Evolutionary conservation across 2,888 invertebrate genomes (phyloP), one percentile per base, ranked within the genome.

Genomic region (Drosophila maculinotata): DNA sequence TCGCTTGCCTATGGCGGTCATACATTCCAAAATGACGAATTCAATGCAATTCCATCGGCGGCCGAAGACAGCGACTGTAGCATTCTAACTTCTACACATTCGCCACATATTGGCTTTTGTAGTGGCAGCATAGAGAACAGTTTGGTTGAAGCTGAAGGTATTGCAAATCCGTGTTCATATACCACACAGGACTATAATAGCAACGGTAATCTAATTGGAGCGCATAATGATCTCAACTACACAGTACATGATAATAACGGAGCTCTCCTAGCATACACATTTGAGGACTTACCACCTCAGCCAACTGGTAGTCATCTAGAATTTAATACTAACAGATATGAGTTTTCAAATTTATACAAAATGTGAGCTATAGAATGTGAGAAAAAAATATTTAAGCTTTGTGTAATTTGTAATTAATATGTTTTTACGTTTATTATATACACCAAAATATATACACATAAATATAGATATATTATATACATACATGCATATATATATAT

Each of bases 221-320:
- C 78, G 71, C 70, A 79, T 59, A 90, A 76, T 79, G 87, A 89
- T 88, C 87, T 89, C 82, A 90, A 80, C 76, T 89, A 80, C 69
- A 64, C 78, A 62, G 75, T 74, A 73, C 81, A 77, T 74, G 88
- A 90, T 72, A 87, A 80, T 60, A 87, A 88, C 69, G 85, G 89
- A 69, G 75, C 88, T 64, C 84, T 89, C 52, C 76, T 89, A 72
- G 84, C 82, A 67, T 83, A 83, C 54, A 82, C 87, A 39, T 75
- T 77, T 56, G 90, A 90, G 70, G 90, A 89, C 56, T 58, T 84
- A 66, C 88, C 87, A 69, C 85, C 82, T 78, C 87, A 89, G 75
- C 85, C 83, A 69, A 82, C 83, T 70, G 87, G 89, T 74, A 90
- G 88, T 84, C 89, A 89, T 78, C 79, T 90, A 87, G 89, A 89